Evolutionary conservation across 2,113 vertebrate species (phyloP).

Genomic region (Alethe castanea): DNA sequence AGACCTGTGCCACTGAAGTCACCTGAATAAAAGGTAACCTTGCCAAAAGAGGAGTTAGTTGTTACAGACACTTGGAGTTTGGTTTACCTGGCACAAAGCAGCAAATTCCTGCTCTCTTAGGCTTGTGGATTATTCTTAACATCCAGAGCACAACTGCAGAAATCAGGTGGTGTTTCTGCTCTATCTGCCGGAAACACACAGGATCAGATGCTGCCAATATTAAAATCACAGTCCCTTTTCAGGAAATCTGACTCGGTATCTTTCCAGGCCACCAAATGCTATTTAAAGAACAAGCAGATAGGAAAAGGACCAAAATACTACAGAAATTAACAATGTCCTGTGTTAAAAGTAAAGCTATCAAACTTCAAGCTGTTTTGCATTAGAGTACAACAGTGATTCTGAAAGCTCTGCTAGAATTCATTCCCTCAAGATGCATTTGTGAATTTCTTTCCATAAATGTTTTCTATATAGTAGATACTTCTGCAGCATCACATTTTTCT

Average conservation of each 20-base stretch:
- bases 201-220: slow-evolving; percentile 3
- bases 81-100: background rate
- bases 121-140: background rate
- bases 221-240: slow-evolving; percentile 19
- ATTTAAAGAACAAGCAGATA: slow-evolving; percentile 32
- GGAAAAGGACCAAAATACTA: background rate
- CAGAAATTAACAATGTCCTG: background rate
- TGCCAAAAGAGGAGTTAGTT: background rate
- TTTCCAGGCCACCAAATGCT: slow-evolving; percentile 13
- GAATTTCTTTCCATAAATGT: background rate
- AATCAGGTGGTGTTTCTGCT: slow-evolving; percentile 16
- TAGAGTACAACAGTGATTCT: background rate
- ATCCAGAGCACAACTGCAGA: background rate
- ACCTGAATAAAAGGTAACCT: background rate
- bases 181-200: slow-evolving; percentile 59
- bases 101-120: background rate
- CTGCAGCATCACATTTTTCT: background rate
- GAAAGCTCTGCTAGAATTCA: background rate
- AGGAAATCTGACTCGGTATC: slow-evolving; percentile 44
- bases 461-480: background rate
- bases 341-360: background rate
- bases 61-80: background rate
- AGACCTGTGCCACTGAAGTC: background rate
- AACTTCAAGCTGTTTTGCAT: background rate
- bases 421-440: background rate